Evolutionary conservation across 2,888 invertebrate species (phyloP).

Genomic region (Pecten maximus): DNA sequence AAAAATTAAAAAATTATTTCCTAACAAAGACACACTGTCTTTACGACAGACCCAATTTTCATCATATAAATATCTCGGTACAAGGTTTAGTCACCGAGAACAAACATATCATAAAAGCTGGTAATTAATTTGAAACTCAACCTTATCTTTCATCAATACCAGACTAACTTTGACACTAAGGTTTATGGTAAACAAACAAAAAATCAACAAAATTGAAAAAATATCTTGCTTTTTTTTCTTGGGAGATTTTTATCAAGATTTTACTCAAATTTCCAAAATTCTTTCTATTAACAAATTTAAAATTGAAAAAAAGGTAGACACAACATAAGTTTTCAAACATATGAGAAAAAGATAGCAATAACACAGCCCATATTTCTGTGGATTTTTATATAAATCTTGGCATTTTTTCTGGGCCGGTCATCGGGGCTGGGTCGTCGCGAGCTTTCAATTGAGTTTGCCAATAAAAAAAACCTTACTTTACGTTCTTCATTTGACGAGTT

Average conservation of each 20-base stretch:
- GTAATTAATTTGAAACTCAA: constrained; percentile 4
- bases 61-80: not conserved
- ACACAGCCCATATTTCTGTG: no score
- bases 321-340: no score
- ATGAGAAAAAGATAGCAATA: no score
- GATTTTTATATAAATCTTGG: no score
- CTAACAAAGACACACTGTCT: not conserved
- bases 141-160: not conserved
- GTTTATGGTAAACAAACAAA: not conserved
- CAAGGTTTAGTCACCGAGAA: not conserved
- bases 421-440: no score
- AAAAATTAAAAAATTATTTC: no score
- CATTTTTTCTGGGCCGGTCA: no score
- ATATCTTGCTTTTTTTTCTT: not conserved
- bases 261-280: not conserved
- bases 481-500: no score
- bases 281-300: not conserved
- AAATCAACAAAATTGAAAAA: not conserved
- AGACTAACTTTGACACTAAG: not conserved
- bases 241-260: not conserved
- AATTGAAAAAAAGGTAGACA: no score
- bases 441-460: no score
- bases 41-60: not conserved
- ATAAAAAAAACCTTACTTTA: no score
- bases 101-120: not conserved